Percentiles rank a stretch among this genome's conserved stretches.
phyloP scores from a whole-genome alignment of 2,888 invertebrate species.

The Danaus chrysippus region DNA sequence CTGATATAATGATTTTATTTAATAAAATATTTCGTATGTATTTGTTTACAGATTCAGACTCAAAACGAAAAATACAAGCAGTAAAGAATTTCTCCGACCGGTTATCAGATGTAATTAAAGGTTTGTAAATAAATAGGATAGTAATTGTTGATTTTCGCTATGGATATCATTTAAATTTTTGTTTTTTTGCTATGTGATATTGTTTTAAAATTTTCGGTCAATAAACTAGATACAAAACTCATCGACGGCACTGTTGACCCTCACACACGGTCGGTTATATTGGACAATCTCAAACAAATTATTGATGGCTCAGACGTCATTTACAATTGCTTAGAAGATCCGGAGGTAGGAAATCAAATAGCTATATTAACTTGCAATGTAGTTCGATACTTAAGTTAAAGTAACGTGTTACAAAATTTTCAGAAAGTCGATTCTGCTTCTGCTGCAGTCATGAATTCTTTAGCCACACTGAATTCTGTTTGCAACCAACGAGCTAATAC shows the following conservation, averaged over 20 bases:
- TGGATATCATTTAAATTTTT: too few species aligned
- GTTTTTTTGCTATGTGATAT: too few species aligned
- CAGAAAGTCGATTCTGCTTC: constrained; percentile 22
- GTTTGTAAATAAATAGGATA: too few species aligned
- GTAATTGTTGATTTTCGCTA: too few species aligned
- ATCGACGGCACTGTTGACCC: background rate
- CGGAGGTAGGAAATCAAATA: background rate
- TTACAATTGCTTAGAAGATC: background rate
- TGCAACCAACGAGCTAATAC: constrained; percentile 28
- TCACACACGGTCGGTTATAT: background rate
- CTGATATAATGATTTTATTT: too few species aligned
- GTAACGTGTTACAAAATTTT: constrained; percentile 5
- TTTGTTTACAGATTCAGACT: background rate
- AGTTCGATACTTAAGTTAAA: too few species aligned
- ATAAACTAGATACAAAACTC: background rate
- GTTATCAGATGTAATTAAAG: too few species aligned
- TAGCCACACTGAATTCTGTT: constrained; percentile 27
- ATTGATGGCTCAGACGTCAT: background rate
- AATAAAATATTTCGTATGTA: background rate
- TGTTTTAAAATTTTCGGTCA: too few species aligned
- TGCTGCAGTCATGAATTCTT: constrained; percentile 20
- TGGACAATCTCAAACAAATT: background rate
- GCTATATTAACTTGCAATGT: too few species aligned
- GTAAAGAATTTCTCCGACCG: too few species aligned
- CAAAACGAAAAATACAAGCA: too few species aligned